A percentile compares a stretch with the other conserved stretches of the same genome.
These are phyloP conservation scores for Lepus oiostolus DNA, from an alignment of 2,797 vertebrate species.

Conservation along the genomic window DNA sequence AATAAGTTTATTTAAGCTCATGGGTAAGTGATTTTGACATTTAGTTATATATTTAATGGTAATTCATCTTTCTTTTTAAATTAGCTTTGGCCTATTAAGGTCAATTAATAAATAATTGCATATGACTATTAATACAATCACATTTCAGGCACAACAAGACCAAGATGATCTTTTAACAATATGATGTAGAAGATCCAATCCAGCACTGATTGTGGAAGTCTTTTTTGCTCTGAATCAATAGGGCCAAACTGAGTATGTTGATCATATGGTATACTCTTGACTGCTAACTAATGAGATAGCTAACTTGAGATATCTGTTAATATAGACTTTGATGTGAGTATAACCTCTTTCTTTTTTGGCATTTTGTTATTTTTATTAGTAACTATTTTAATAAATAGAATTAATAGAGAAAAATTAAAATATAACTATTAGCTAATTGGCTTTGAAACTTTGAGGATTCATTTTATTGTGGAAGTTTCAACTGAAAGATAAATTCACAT, in stretches of 20 bases:
- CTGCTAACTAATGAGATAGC: not conserved
- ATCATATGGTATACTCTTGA: not conserved
- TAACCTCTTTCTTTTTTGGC: not conserved
- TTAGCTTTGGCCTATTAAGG: constrained; percentile 8
- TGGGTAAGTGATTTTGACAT: not conserved
- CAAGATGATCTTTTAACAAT: not conserved
- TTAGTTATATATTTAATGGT: not conserved
- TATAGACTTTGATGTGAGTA: not conserved
- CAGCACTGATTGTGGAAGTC: not conserved
- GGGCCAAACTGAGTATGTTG: not conserved
- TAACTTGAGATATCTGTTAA: not conserved
- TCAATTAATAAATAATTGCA: not conserved
- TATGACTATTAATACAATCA: constrained; percentile 18
- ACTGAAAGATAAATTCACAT: constrained; percentile 33
- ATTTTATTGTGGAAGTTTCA: constrained; percentile 51
- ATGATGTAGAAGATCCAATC: not conserved
- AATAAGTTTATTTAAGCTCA: not conserved
- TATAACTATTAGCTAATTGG: constrained; percentile 56
- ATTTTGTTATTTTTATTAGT: not conserved
- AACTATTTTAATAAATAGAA: constrained; percentile 56
- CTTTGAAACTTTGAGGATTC: constrained; percentile 56
- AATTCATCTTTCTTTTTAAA: constrained; percentile 50
- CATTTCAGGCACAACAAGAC: not conserved
- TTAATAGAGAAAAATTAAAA: constrained; percentile 29
- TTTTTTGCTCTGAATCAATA: not conserved